phyloP scores from a whole-genome alignment of 1,140 invertebrate species.

The Anoplophora glabripennis region DNA sequence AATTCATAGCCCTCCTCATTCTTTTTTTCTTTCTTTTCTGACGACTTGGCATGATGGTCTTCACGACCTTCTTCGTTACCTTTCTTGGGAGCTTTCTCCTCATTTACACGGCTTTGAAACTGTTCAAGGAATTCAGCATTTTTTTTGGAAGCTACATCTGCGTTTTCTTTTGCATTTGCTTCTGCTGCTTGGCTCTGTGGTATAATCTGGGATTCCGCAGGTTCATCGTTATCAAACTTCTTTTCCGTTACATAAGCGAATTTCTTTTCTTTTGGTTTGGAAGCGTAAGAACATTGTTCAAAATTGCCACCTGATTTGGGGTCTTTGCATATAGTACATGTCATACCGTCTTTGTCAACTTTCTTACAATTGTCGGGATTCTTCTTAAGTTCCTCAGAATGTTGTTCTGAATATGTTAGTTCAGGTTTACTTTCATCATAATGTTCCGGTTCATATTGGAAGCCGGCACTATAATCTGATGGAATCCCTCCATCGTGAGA shows the following conservation, averaged over 20 bases:
- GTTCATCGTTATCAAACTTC: slow-evolving; percentile 57
- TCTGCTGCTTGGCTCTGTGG: slow-evolving; percentile 20
- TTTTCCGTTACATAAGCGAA: slow-evolving; percentile 64
- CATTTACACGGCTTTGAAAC: not conserved
- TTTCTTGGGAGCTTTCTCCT: slow-evolving; percentile 11
- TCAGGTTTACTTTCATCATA: slow-evolving; percentile 30
- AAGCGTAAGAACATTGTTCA: slow-evolving; percentile 68
- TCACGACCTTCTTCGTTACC: slow-evolving; percentile 2
- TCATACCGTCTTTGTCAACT: slow-evolving; percentile 60
- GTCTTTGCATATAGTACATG: slow-evolving; percentile 65
- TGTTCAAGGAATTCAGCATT: slow-evolving; percentile 12
- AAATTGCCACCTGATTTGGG: slow-evolving; percentile 66
- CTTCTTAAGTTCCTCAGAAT: slow-evolving; percentile 56
- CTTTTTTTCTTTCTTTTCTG: slow-evolving; percentile 18
- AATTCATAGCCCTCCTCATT: slow-evolving; percentile 22
- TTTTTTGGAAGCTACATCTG: slow-evolving; percentile 13
- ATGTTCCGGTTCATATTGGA: slow-evolving; percentile 31
- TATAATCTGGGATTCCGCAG: slow-evolving; percentile 39
- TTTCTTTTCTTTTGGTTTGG: slow-evolving; percentile 65
- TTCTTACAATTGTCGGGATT: slow-evolving; percentile 62
- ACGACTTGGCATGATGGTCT: not conserved
- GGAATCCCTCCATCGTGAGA: slow-evolving; percentile 24
- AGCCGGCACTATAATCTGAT: slow-evolving; percentile 19
- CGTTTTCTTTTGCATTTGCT: slow-evolving; percentile 11
- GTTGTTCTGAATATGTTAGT: slow-evolving; percentile 53